Percentiles rank a stretch among this genome's conserved stretches.
These are phyloP conservation scores for Drosophila ustulata DNA, from an alignment of 2,888 invertebrate genomes.

Conservation along the genomic window DNA sequence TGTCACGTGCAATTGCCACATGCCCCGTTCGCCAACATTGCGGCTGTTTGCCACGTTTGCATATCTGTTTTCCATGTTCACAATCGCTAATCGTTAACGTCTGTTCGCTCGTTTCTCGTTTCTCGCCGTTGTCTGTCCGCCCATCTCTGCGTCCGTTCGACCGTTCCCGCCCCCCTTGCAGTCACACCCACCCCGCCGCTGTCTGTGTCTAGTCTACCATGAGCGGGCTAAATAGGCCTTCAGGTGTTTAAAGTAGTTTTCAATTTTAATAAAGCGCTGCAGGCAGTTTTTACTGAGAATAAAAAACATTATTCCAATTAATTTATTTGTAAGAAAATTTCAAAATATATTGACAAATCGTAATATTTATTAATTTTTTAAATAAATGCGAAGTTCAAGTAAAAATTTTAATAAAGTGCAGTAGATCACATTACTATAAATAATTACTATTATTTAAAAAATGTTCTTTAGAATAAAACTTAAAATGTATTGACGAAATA, in stretches of 20 bases:
- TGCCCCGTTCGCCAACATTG: slow-evolving; percentile 40
- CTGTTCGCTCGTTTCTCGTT: slow-evolving; percentile 30
- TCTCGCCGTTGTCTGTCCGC: neutral
- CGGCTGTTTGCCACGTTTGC: slow-evolving; percentile 76
- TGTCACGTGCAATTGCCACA: slow-evolving; percentile 31
- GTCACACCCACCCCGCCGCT: neutral
- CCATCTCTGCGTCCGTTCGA: neutral
- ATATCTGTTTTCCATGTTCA: slow-evolving; percentile 76
- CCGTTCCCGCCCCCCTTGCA: neutral
- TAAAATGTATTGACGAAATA: too few species aligned
- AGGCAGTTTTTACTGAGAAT: too few species aligned
- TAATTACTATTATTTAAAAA: too few species aligned
- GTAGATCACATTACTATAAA: too few species aligned
- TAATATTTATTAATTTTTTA: too few species aligned
- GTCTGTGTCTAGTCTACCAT: slow-evolving; percentile 14
- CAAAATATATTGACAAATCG: too few species aligned
- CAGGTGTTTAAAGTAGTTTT: slow-evolving; percentile 8
- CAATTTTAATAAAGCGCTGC: neutral
- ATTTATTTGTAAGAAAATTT: too few species aligned
- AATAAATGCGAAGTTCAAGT: too few species aligned
- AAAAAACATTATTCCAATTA: too few species aligned
- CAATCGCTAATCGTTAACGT: slow-evolving; percentile 72
- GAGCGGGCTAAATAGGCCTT: neutral
- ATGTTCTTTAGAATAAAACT: too few species aligned
- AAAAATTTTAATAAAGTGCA: too few species aligned